Percentiles rank a stretch among this genome's conserved stretches.
These are phyloP conservation scores for Takifugu rubripes DNA, from an alignment of 2,797 vertebrate genomes.

Conservation along the genomic window DNA sequence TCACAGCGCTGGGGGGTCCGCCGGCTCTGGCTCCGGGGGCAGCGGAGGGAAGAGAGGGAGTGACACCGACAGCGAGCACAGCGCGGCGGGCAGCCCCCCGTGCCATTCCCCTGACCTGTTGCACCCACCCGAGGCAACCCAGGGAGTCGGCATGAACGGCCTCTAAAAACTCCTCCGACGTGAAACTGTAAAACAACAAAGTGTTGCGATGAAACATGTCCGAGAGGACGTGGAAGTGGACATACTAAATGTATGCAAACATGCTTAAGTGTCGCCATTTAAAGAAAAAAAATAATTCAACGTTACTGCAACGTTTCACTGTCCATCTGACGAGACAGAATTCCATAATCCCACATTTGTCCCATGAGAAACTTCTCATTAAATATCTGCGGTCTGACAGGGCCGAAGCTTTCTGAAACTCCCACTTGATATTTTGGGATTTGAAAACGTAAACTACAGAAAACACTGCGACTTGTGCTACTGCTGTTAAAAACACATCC, in stretches of 20 bases:
- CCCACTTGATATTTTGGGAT: conserved; percentile 14
- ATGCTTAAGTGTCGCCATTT: conserved; percentile 37
- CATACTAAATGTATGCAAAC: conserved; percentile 47
- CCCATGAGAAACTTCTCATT: conserved; percentile 40
- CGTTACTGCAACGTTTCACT: conserved; percentile 30
- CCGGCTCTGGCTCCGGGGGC: conserved; percentile 81
- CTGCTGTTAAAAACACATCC: conserved; percentile 56
- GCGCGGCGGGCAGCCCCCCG: conserved; percentile 87
- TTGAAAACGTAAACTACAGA: conserved; percentile 21
- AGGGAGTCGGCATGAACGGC: conserved; percentile 75
- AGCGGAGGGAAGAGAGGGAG: conserved; percentile 91
- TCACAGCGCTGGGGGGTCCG: conserved; percentile 86
- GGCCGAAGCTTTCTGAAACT: conserved; percentile 19
- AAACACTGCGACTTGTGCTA: conserved; percentile 48
- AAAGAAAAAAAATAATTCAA: conserved; percentile 28
- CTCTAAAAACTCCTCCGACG: conserved; percentile 79
- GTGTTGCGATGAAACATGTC: conserved; percentile 26
- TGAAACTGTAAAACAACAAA: conserved; percentile 28
- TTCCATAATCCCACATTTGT: conserved; percentile 38
- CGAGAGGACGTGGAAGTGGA: conserved; percentile 36
- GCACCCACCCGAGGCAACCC: conserved; percentile 80
- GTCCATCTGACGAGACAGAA: conserved; percentile 21
- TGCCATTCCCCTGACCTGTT: conserved; percentile 96
- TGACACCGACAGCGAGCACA: conserved; percentile 97
- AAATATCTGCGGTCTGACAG: conserved; percentile 44